Evolutionary conservation across 2,113 vertebrate species (phyloP).

Genomic region (Pedionomus torquatus): DNA sequence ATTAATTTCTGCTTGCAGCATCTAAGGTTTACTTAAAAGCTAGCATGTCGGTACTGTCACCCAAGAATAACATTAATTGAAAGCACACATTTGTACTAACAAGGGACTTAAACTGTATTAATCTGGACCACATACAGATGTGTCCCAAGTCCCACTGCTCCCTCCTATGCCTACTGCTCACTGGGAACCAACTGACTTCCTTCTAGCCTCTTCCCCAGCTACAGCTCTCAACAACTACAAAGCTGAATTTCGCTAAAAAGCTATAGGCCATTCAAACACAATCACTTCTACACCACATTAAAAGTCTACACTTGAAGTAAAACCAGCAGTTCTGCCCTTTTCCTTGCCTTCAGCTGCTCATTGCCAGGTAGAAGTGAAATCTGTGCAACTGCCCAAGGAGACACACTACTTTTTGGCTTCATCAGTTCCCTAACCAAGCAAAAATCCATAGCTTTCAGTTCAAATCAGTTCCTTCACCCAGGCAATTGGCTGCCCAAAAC

Average conservation of each 20-base stretch:
- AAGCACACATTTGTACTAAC: not conserved
- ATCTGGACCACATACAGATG: not conserved
- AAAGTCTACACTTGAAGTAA: not conserved
- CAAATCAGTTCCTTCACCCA: not conserved
- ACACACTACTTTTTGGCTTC: not conserved
- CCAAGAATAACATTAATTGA: not conserved
- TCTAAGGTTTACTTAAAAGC: not conserved
- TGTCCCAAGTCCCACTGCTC: not conserved
- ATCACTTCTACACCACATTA: not conserved
- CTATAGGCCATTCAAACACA: not conserved
- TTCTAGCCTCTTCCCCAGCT: not conserved
- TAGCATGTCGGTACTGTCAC: not conserved
- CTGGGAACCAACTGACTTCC: not conserved
- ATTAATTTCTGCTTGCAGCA: not conserved
- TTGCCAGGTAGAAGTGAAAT: not conserved
- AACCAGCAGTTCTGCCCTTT: not conserved
- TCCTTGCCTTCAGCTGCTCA: not conserved
- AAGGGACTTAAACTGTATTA: not conserved
- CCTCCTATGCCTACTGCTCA: not conserved
- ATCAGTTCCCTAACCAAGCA: not conserved
- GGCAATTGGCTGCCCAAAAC: not conserved
- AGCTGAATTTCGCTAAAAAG: not conserved
- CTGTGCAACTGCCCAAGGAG: not conserved
- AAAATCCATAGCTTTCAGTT: not conserved
- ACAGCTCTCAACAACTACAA: not conserved